phyloP scores from a whole-genome alignment of 35 echinoderm and acorn worm species.

The Eucidaris tribuloides region DNA sequence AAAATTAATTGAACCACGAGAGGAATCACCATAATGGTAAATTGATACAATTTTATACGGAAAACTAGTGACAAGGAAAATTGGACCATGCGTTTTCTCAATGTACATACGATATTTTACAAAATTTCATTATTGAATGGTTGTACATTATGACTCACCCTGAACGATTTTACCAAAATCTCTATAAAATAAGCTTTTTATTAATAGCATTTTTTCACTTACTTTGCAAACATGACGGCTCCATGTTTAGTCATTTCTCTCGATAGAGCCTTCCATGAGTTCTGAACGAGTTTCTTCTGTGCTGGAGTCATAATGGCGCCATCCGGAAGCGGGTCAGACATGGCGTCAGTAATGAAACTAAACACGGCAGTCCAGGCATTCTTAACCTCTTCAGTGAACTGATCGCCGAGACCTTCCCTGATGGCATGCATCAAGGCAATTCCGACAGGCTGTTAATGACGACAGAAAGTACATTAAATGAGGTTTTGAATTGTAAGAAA shows the following conservation, averaged over 20 bases:
- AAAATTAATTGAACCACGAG: too few species aligned
- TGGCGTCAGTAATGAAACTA: background rate
- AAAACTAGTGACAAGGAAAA: too few species aligned
- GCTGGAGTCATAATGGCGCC: background rate
- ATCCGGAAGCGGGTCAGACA: background rate
- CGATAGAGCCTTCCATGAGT: constrained; percentile 20
- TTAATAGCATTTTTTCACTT: too few species aligned
- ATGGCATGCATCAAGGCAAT: background rate
- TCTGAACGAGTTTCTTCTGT: constrained; percentile 33
- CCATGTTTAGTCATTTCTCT: constrained; percentile 16
- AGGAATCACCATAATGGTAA: too few species aligned
- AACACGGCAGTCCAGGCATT: constrained; percentile 1
- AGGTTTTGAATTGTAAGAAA: too few species aligned
- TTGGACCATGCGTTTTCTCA: too few species aligned
- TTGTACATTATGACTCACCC: too few species aligned
- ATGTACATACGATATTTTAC: too few species aligned
- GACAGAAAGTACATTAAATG: background rate
- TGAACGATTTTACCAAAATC: too few species aligned
- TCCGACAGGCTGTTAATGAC: background rate
- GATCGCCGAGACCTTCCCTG: background rate
- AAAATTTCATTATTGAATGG: too few species aligned
- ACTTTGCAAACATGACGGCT: constrained; percentile 47
- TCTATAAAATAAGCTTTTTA: too few species aligned
- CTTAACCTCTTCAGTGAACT: background rate
- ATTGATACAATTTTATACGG: too few species aligned